Conservation (phyloP, 2,797 vertebrate species). For the Clamator glandarius region DNA sequence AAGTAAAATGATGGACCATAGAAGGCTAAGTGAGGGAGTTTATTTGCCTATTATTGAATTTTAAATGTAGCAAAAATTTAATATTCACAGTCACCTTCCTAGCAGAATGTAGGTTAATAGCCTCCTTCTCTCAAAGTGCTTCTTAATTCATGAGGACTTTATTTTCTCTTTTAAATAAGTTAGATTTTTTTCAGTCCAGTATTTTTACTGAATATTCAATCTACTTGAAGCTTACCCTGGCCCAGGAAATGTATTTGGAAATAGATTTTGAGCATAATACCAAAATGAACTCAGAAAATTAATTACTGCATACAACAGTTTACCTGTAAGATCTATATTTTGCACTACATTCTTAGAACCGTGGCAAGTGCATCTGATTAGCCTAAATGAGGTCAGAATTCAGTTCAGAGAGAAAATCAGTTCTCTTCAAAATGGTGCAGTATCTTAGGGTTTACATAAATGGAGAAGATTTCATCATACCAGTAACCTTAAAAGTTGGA, state of each 20-base stretch:
- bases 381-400: background rate
- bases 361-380: background rate
- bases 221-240: background rate
- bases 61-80: background rate
- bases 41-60: background rate
- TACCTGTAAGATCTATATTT: background rate
- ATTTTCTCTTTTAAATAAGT: background rate
- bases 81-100: background rate
- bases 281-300: background rate
- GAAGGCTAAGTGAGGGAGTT: background rate
- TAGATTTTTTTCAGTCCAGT: background rate
- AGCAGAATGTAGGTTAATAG: background rate
- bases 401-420: background rate
- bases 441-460: background rate
- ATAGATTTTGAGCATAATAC: background rate
- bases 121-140: background rate
- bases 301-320: background rate
- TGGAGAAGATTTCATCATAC: background rate
- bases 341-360: background rate
- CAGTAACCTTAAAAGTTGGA: rapidly evolving
- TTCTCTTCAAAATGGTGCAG: background rate
- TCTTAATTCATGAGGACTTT: background rate
- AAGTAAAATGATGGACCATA: background rate
- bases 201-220: background rate
- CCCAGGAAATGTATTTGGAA: background rate